Conservation (phyloP, 2,113 vertebrate genomes). For the Plecotus auritus region DNA sequence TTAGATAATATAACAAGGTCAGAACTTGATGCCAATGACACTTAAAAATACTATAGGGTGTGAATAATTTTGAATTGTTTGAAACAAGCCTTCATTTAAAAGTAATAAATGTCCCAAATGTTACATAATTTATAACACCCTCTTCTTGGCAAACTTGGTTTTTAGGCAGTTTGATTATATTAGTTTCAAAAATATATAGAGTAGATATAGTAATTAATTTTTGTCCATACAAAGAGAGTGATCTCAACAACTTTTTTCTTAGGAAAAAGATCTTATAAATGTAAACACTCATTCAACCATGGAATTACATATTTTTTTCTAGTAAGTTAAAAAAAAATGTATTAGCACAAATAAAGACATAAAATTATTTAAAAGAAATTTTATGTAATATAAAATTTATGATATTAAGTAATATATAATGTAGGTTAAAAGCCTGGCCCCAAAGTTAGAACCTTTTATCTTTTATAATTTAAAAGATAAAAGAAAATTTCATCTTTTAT, state of each 20-base stretch:
- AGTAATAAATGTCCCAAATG: background rate
- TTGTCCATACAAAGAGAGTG: background rate
- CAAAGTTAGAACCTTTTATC: background rate
- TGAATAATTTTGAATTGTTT: background rate
- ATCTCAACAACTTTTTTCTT: background rate
- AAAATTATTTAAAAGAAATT: background rate
- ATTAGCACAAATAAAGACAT: background rate
- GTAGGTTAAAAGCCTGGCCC: background rate
- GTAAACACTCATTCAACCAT: background rate
- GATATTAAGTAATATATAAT: background rate
- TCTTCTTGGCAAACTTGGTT: background rate
- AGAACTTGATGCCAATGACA: slow-evolving; percentile 23
- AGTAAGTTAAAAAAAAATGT: background rate
- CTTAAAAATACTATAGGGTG: background rate
- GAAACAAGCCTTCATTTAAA: background rate
- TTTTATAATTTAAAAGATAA: background rate
- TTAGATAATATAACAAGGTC: slow-evolving; percentile 36
- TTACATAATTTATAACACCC: background rate
- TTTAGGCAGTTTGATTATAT: background rate
- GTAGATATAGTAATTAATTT: background rate
- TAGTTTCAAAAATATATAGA: background rate
- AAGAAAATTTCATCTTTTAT: background rate
- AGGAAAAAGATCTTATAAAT: background rate
- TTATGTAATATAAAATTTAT: background rate
- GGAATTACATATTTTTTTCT: background rate